Percentiles rank a stretch among this genome's conserved stretches.
Conservation (phyloP, 2,113 vertebrate species). For the Condylura cristata region DNA sequence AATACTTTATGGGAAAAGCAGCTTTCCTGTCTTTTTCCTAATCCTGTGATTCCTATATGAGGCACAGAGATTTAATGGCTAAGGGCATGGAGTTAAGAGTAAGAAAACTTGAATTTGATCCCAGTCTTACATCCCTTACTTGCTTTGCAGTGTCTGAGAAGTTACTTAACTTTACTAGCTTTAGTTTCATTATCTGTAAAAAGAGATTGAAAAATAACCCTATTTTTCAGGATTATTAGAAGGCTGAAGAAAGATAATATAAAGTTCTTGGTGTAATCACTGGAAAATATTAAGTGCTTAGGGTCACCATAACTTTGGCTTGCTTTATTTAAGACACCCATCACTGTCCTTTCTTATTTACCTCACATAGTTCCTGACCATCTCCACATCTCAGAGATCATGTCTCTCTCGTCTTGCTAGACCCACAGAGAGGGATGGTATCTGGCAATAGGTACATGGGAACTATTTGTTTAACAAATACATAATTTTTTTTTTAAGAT, state of each 20-base stretch:
- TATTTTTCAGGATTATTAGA: not conserved
- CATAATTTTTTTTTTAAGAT: not conserved
- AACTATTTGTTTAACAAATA: not conserved
- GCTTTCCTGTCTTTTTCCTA: not conserved
- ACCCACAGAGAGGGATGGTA: not conserved
- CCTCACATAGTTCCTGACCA: not conserved
- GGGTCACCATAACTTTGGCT: not conserved
- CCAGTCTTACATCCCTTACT: not conserved
- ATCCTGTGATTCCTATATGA: not conserved
- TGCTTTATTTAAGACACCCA: not conserved
- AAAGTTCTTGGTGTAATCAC: not conserved
- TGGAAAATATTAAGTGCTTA: not conserved
- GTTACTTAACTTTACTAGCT: not conserved
- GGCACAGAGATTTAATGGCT: not conserved
- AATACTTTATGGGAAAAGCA: not conserved
- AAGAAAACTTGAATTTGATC: not conserved
- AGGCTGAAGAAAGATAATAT: not conserved
- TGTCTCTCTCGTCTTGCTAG: not conserved
- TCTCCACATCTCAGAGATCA: not conserved
- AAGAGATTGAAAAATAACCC: not conserved
- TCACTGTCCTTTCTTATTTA: not conserved
- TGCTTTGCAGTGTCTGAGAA: not conserved
- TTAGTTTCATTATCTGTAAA: not conserved
- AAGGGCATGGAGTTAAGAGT: not conserved
- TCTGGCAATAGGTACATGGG: not conserved